A percentile compares a stretch with the other conserved stretches of the same genome.
These are phyloP conservation scores for Scylla paramamosain DNA, from an alignment of 1,140 invertebrate genomes.

Conservation along the genomic window DNA sequence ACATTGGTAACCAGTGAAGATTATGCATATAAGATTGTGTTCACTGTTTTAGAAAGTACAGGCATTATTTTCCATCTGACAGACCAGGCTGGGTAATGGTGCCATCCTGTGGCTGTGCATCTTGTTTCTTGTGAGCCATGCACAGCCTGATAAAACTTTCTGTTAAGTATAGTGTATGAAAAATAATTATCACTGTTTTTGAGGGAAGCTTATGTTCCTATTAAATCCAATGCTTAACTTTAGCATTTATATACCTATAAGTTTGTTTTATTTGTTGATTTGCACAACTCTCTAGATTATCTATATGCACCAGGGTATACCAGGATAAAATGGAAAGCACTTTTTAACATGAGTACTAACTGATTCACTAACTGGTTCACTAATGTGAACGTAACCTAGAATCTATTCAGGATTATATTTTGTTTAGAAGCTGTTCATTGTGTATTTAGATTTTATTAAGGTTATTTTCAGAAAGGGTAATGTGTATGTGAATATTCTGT, in stretches of 20 bases:
- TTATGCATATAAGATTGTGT: not conserved
- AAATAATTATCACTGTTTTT: not conserved
- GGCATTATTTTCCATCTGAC: not conserved
- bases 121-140: not conserved
- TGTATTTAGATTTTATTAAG: not conserved
- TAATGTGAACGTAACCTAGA: no score
- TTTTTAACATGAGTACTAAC: not conserved
- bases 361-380: no score
- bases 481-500: constrained; percentile 6
- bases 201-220: not conserved
- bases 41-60: not conserved
- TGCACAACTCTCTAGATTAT: not conserved
- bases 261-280: not conserved
- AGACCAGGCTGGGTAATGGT: not conserved
- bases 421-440: not conserved
- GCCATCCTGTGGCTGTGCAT: not conserved
- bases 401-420: not conserved
- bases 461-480: not conserved
- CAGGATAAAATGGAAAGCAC: not conserved
- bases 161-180: not conserved
- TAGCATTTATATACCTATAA: not conserved
- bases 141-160: not conserved
- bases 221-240: no score
- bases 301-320: not conserved
- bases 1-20: not conserved